phyloP scores from a whole-genome alignment of 2,888 invertebrate species.

The Agrochola lota region DNA sequence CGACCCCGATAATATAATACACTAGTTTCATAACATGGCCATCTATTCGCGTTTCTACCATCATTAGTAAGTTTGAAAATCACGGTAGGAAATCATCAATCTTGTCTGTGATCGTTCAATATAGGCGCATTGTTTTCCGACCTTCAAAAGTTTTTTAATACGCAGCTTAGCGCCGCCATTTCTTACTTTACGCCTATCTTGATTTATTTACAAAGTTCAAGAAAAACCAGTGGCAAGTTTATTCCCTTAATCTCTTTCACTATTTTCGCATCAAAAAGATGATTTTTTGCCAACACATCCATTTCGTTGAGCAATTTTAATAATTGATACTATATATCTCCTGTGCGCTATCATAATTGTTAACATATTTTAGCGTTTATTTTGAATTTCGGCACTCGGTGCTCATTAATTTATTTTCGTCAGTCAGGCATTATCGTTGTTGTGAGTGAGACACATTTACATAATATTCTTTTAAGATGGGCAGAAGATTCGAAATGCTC shows the following conservation, averaged over 20 bases:
- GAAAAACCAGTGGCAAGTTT: not conserved
- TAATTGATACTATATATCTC: not conserved
- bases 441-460: not conserved
- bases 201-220: not conserved
- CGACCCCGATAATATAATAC: slow-evolving; percentile 65
- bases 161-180: not conserved
- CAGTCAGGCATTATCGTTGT: not conserved
- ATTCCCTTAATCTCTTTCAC: not conserved
- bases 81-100: slow-evolving; percentile 51
- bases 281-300: not conserved
- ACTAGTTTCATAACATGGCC: slow-evolving; percentile 60
- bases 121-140: slow-evolving; percentile 10
- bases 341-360: not conserved
- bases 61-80: slow-evolving; percentile 36
- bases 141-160: slow-evolving; percentile 13
- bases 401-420: not conserved
- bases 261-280: not conserved
- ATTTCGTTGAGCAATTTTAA: not conserved
- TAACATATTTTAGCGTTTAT: not conserved
- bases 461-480: not conserved
- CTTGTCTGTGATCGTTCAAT: slow-evolving; percentile 23
- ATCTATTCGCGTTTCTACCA: slow-evolving; percentile 33
- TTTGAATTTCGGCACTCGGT: not conserved
- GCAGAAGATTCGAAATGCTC: not conserved
- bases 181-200: not conserved